These are phyloP conservation scores for Chelonoidis abingdonii DNA, from an alignment of 2,113 vertebrate species.

Conservation along the genomic window DNA sequence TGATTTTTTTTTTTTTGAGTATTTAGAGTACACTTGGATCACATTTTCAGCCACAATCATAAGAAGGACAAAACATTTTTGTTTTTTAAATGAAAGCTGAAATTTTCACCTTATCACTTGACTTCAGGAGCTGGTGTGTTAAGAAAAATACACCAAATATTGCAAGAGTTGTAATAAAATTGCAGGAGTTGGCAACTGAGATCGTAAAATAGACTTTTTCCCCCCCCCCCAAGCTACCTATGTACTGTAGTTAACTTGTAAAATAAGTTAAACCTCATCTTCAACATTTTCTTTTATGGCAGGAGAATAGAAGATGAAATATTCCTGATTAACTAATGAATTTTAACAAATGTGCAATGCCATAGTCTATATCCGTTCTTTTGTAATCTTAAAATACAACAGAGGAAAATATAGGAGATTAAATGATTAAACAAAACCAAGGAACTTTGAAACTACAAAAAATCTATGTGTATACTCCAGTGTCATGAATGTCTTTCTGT, in stretches of 20 bases:
- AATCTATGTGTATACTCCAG: neutral
- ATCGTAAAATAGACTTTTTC: neutral
- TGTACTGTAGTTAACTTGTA: neutral
- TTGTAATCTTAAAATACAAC: neutral
- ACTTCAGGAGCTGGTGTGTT: neutral
- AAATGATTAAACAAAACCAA: neutral
- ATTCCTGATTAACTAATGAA: neutral
- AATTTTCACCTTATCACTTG: neutral
- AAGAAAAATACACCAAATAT: neutral
- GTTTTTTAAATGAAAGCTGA: neutral
- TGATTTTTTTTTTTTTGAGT: neutral
- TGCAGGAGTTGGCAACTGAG: neutral
- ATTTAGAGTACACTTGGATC: neutral
- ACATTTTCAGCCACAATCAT: neutral
- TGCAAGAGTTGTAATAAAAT: neutral
- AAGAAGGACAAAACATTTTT: neutral
- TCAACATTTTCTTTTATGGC: neutral
- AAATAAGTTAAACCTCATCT: neutral
- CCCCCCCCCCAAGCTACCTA: neutral
- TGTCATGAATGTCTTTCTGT: neutral
- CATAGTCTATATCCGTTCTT: neutral
- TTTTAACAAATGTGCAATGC: neutral
- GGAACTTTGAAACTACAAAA: constrained; percentile 6
- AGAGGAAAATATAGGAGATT: neutral
- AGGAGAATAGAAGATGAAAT: neutral